These are phyloP conservation scores for Chionomys nivalis DNA, from an alignment of 2,113 vertebrate genomes.

Conservation along the genomic window DNA sequence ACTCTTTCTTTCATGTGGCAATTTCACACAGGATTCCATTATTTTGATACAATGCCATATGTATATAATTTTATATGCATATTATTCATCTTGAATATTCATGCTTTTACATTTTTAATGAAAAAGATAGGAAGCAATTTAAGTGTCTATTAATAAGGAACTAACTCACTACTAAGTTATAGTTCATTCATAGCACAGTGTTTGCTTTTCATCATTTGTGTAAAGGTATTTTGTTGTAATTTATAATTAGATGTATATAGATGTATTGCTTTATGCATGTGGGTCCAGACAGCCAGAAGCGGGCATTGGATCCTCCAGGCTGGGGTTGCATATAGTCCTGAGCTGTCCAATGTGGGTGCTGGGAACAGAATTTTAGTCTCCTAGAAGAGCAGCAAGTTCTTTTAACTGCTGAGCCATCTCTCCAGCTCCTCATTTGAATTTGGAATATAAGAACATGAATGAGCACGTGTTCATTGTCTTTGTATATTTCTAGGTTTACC, in stretches of 20 bases:
- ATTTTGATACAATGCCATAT: background rate
- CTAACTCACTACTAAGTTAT: background rate
- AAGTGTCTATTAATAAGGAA: background rate
- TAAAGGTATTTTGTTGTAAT: background rate
- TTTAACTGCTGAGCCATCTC: background rate
- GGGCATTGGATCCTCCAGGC: background rate
- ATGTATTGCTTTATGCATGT: background rate
- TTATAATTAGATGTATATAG: background rate
- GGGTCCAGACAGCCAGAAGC: background rate
- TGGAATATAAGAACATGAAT: background rate
- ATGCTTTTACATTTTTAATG: slow-evolving; percentile 38
- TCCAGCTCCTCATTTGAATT: background rate
- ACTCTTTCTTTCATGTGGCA: slow-evolving; percentile 6
- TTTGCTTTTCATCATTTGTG: background rate
- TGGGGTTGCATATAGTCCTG: background rate
- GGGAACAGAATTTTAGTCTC: background rate
- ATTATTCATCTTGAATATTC: slow-evolving; percentile 61
- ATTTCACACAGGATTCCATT: slow-evolving; percentile 17
- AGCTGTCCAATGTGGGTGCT: background rate
- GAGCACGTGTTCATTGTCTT: background rate
- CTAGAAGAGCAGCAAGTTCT: background rate
- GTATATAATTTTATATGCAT: background rate
- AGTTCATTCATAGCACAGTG: background rate
- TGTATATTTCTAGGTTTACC: background rate
- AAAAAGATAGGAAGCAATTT: background rate